Percentiles rank a stretch among this genome's conserved stretches.
phyloP scores from a whole-genome alignment of 2,888 invertebrate species.

The Tipula unca region DNA sequence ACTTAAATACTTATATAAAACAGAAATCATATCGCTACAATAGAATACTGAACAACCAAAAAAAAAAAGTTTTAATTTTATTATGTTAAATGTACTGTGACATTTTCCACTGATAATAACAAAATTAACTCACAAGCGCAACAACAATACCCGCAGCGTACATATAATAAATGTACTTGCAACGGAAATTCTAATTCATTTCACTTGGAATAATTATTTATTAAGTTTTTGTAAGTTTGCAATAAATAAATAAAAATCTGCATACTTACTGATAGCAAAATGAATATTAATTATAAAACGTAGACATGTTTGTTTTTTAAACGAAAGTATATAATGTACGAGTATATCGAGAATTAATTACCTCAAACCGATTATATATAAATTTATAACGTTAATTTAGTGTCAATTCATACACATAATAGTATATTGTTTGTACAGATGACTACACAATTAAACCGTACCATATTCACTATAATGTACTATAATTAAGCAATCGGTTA shows the following conservation, averaged over 20 bases:
- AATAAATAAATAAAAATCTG: neutral
- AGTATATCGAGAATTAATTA: too few relatives aligned
- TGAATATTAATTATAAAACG: neutral
- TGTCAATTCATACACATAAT: neutral
- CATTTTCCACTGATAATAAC: neutral
- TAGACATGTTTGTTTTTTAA: neutral
- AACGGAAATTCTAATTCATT: neutral
- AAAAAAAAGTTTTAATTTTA: neutral
- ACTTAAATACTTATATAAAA: too few relatives aligned
- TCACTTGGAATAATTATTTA: neutral
- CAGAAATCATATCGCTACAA: too few relatives aligned
- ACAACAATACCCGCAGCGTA: neutral
- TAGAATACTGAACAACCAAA: neutral
- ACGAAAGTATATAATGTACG: neutral
- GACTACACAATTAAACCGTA: too few relatives aligned
- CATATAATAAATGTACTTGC: neutral
- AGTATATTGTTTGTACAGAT: too few relatives aligned
- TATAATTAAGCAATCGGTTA: too few relatives aligned
- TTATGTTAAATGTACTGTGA: slow-evolving; percentile 3
- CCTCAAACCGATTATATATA: neutral
- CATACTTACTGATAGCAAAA: neutral
- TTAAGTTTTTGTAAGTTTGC: neutral
- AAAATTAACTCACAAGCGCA: neutral
- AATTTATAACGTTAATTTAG: neutral
- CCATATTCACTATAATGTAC: too few relatives aligned